Base-by-base conservation (phyloP, 1,140 invertebrate species). In the Vanessa tameamea region DNA sequence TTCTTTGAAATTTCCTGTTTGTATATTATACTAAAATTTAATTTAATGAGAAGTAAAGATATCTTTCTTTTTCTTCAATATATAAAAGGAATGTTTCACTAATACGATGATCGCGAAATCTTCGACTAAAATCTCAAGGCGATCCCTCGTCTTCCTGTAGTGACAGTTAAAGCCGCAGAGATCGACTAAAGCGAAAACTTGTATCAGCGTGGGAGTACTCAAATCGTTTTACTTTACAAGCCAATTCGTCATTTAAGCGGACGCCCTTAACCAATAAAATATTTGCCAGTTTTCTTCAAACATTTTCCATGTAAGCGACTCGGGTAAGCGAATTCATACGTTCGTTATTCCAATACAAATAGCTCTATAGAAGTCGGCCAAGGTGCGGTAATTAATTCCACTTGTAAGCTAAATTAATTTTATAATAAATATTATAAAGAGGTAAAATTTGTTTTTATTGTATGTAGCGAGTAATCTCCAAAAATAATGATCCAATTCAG, bases 201-300 rank as follows among this genome's bases (percentile, higher is more conserved):
- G 65, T 73, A 78, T 81, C 67, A 73, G 51, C 76, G 71, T 69
- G 78, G 78, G 78, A 80, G 75, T 72, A 16, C 72, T 75, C 61
- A 76, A 80, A 80, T 78, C 76, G 74, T 80, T 84, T 80, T 82
- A 84, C 80, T 80, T 82, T 78, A 76, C 67, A 76, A 75, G 69
- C 69, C 70, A 76, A 79, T 80, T 75, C 70, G 73, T 82, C 76
- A 80, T 83, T 82, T 64, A 59, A 68, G 31, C 16, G 55, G n/a
- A 68, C 53, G 43, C 7, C n/a, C 37, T 26, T 68, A 57, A 23
- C 20, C 37, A 68, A 57, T 57, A 68, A 53, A 13, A 0, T 55
- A 43, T 55, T 15, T 43, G 20, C 65, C 53, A 12, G 5, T 61
- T 61, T 51, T 59, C 43, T 53, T 37, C 15, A 64, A 65, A 72